A percentile compares a stretch with the other conserved stretches of the same genome.
These are phyloP conservation scores for Trypoxylon attenuatum DNA, from an alignment of 2,888 invertebrate genomes.

Conservation along the genomic window DNA sequence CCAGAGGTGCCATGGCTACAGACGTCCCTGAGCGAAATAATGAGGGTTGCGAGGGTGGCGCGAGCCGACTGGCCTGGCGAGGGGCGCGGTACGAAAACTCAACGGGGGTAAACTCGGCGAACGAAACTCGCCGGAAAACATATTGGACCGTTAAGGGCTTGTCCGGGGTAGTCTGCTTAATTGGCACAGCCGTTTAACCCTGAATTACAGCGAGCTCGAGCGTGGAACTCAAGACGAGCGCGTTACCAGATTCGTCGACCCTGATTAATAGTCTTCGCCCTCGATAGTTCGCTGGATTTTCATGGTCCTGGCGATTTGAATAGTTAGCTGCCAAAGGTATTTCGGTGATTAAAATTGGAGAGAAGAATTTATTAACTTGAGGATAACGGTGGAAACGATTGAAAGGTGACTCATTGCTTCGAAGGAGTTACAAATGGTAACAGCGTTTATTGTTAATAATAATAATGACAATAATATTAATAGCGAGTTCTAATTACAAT, in stretches of 20 bases:
- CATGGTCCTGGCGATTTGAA: too few relatives aligned
- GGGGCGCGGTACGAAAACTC: not conserved
- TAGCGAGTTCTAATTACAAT: constrained; percentile 73
- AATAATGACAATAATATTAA: constrained; percentile 68
- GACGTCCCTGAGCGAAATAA: constrained; percentile 50
- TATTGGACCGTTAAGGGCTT: constrained; percentile 70
- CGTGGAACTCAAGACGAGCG: constrained; percentile 21
- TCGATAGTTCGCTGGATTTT: constrained; percentile 4
- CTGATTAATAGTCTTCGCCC: constrained; percentile 47
- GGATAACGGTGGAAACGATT: not conserved
- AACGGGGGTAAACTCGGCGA: constrained; percentile 29
- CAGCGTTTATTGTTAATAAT: constrained; percentile 73
- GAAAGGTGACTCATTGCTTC: constrained; percentile 13
- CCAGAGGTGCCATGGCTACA: too few relatives aligned
- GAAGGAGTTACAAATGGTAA: constrained; percentile 70
- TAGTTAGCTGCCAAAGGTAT: too few relatives aligned
- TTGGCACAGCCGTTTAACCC: constrained; percentile 62
- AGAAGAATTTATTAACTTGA: constrained; percentile 1
- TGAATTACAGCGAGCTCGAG: constrained; percentile 47
- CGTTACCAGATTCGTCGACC: constrained; percentile 47
- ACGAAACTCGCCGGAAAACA: constrained; percentile 62
- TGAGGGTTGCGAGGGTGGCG: constrained; percentile 10
- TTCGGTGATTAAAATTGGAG: too few relatives aligned
- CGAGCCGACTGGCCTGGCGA: not conserved
- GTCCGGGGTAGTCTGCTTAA: constrained; percentile 66